A percentile compares a stretch with the other conserved stretches of the same genome.
These are phyloP conservation scores for Prosopocoilus inquinatus DNA, from an alignment of 2,888 invertebrate species.

Conservation along the genomic window DNA sequence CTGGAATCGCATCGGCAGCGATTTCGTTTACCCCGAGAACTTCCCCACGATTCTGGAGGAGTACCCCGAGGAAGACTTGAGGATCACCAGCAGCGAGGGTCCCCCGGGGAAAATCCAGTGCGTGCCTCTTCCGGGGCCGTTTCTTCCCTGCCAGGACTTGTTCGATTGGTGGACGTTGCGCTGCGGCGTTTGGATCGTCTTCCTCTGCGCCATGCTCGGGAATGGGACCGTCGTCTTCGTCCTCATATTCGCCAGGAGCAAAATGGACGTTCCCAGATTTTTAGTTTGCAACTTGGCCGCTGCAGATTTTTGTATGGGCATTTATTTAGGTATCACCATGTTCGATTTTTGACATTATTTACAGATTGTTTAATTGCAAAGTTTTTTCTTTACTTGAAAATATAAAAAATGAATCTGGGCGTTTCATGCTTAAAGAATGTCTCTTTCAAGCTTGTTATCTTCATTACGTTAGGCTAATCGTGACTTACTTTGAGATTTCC, in stretches of 20 bases:
- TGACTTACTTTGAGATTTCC: too few relatives aligned
- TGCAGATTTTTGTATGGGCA: constrained; percentile 96
- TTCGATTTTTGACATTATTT: too few relatives aligned
- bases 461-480: too few relatives aligned
- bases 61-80: constrained; percentile 63
- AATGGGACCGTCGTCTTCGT: constrained; percentile 96
- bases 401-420: too few relatives aligned
- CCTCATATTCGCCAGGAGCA: constrained; percentile 83
- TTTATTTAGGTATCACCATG: constrained; percentile 77
- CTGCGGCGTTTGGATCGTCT: constrained; percentile 97
- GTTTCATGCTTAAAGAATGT: too few relatives aligned
- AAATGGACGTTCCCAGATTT: constrained; percentile 96
- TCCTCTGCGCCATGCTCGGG: constrained; percentile 90
- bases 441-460: too few relatives aligned
- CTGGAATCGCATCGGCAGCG: constrained; percentile 43
- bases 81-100: constrained; percentile 35
- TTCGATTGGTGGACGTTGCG: constrained; percentile 98
- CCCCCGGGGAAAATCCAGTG: constrained; percentile 64
- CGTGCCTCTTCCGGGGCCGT: constrained; percentile 86
- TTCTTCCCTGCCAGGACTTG: constrained; percentile 91
- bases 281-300: constrained; percentile 95
- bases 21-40: constrained; percentile 69
- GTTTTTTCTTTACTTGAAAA: too few relatives aligned
- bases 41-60: constrained; percentile 71
- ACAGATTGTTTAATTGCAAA: too few relatives aligned